Evolutionary conservation across 1,140 invertebrate genomes (phyloP).

Genomic region (Phortica variegata): DNA sequence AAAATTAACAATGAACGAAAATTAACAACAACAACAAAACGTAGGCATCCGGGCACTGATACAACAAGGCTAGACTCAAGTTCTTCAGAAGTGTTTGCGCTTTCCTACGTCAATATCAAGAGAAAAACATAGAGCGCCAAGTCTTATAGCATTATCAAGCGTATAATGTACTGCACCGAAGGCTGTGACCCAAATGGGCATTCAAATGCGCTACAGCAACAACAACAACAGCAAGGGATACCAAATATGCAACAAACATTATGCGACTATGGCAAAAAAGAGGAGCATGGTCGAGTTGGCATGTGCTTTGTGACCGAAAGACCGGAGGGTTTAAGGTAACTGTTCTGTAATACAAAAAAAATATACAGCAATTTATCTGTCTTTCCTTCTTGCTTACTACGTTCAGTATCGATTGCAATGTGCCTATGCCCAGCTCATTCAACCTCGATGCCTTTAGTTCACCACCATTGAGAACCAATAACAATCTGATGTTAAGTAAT

Average conservation of each 20-base stretch:
- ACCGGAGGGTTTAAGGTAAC: constrained; percentile 37
- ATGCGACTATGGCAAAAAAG: neutral
- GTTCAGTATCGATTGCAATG: constrained; percentile 32
- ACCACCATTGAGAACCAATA: neutral
- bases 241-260: constrained; percentile 1
- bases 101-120: too few species aligned
- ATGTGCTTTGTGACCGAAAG: constrained; percentile 34
- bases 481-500: too few species aligned
- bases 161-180: constrained; percentile 34
- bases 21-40: too few species aligned
- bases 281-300: constrained; percentile 19
- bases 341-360: too few species aligned
- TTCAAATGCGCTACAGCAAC: neutral
- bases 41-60: too few species aligned
- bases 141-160: too few species aligned
- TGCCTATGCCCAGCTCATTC: constrained; percentile 27
- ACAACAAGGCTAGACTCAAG: too few species aligned
- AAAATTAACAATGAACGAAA: too few species aligned
- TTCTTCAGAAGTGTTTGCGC: too few species aligned
- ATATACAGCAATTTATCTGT: neutral
- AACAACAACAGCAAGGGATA: neutral
- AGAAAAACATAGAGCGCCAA: too few species aligned
- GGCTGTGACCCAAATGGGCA: constrained; percentile 23
- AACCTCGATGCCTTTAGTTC: constrained; percentile 19
- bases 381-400: neutral